Percentiles rank a stretch among this genome's conserved stretches.
These are phyloP conservation scores for Microcebus griseorufus DNA, from an alignment of 2,113 vertebrate genomes.

Conservation along the genomic window DNA sequence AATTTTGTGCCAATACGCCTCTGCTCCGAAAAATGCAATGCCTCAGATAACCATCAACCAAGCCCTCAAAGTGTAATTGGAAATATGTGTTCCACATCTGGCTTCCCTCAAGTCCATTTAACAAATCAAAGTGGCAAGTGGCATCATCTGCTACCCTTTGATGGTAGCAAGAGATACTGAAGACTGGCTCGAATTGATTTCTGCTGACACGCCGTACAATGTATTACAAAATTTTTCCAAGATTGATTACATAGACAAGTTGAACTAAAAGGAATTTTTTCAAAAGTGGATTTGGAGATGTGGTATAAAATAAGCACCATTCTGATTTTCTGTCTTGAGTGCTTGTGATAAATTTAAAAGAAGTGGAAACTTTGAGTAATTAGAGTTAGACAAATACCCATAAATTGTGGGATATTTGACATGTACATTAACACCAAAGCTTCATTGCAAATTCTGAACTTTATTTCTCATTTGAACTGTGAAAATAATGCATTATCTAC, in stretches of 20 bases:
- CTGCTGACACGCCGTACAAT: neutral
- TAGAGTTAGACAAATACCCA: neutral
- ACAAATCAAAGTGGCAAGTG: conserved; percentile 54
- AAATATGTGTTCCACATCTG: conserved; percentile 26
- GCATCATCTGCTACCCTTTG: neutral
- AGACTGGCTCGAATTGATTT: conserved; percentile 27
- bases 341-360: conserved; percentile 18
- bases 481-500: neutral
- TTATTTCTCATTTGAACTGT: conserved; percentile 12
- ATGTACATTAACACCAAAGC: neutral
- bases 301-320: neutral
- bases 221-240: neutral
- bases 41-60: conserved; percentile 21
- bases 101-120: conserved; percentile 32
- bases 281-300: neutral
- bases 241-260: conserved; percentile 13
- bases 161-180: neutral
- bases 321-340: conserved; percentile 3
- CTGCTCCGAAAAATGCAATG: conserved; percentile 46
- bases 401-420: conserved; percentile 18
- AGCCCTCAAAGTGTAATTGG: conserved; percentile 38
- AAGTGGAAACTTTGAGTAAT: conserved; percentile 21
- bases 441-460: conserved; percentile 35
- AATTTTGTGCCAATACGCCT: conserved; percentile 20
- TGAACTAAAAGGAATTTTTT: conserved; percentile 34